Evolutionary conservation across 1,140 invertebrate genomes (phyloP).

Genomic region (Anoplophora glabripennis): DNA sequence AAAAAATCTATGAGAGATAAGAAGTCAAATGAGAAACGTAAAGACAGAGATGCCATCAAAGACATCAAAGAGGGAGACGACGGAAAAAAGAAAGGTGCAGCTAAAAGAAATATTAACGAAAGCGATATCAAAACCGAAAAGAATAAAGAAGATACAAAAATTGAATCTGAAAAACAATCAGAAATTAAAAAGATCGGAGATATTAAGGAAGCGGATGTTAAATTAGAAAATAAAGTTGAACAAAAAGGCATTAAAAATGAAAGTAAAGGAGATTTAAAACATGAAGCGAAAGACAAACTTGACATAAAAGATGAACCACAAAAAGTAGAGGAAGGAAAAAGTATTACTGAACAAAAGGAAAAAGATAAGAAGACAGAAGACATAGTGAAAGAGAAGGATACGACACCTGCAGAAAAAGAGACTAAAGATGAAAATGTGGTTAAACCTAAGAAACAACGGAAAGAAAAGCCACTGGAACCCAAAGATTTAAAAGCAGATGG

Average conservation of each 20-base stretch:
- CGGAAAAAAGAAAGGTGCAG: constrained; percentile 27
- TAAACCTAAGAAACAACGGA: too few relatives aligned
- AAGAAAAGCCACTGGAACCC: too few relatives aligned
- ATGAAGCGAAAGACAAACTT: constrained; percentile 28
- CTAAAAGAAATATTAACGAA: not conserved
- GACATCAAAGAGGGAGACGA: constrained; percentile 30
- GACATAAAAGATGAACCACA: constrained; percentile 31
- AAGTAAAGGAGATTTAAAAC: constrained; percentile 30
- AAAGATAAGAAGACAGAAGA: too few relatives aligned
- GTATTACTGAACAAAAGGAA: too few relatives aligned
- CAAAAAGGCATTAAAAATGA: constrained; percentile 23
- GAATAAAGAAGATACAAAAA: constrained; percentile 26
- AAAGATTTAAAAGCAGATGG: too few relatives aligned
- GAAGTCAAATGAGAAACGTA: constrained; percentile 17
- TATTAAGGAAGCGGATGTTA: constrained; percentile 33
- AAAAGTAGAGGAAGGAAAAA: constrained; percentile 20
- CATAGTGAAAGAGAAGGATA: too few relatives aligned
- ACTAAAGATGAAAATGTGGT: too few relatives aligned
- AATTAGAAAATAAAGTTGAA: constrained; percentile 21
- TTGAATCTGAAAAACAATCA: constrained; percentile 31
- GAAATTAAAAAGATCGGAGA: constrained; percentile 26
- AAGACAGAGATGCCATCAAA: constrained; percentile 20
- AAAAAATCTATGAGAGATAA: too few relatives aligned
- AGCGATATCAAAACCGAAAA: not conserved
- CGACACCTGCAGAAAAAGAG: too few relatives aligned